Percentiles rank a stretch among this genome's conserved stretches.
These are phyloP conservation scores for Alligator sinensis DNA, from an alignment of 2,113 vertebrate species.

Conservation along the genomic window DNA sequence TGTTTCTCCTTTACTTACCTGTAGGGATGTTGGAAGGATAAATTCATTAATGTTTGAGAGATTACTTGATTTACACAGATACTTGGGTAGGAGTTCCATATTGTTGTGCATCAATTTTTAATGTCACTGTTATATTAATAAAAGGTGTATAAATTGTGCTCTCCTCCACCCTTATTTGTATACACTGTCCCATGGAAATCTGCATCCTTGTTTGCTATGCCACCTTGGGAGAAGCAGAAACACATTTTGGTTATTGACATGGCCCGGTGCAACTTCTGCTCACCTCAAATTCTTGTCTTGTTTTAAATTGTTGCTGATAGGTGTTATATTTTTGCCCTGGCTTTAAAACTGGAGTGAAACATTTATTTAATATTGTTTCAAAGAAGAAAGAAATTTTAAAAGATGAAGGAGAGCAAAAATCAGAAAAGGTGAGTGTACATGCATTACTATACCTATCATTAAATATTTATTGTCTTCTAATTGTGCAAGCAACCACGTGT, in stretches of 20 bases:
- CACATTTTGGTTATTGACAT: neutral
- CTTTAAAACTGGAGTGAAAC: conserved; percentile 92
- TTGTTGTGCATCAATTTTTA: neutral
- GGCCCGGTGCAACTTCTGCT: neutral
- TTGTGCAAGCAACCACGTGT: neutral
- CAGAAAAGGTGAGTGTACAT: conserved; percentile 83
- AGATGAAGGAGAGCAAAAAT: conserved; percentile 81
- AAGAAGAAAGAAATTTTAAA: conserved; percentile 85
- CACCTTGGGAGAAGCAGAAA: neutral
- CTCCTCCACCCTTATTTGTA: neutral
- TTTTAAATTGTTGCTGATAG: conserved; percentile 75
- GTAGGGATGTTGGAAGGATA: neutral
- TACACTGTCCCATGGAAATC: neutral
- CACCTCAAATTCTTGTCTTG: neutral
- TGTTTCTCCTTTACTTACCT: neutral
- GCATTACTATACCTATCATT: neutral
- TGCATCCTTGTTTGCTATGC: neutral
- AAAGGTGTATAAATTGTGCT: neutral
- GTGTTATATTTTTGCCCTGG: conserved; percentile 96
- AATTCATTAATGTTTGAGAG: neutral
- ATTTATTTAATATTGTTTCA: conserved; percentile 86
- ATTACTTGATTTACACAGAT: neutral
- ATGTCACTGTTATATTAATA: neutral
- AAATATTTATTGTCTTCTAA: fast-evolving
- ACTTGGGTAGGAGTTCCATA: neutral